phyloP scores from a whole-genome alignment of 2,113 vertebrate species.

The Sigmodon hispidus region DNA sequence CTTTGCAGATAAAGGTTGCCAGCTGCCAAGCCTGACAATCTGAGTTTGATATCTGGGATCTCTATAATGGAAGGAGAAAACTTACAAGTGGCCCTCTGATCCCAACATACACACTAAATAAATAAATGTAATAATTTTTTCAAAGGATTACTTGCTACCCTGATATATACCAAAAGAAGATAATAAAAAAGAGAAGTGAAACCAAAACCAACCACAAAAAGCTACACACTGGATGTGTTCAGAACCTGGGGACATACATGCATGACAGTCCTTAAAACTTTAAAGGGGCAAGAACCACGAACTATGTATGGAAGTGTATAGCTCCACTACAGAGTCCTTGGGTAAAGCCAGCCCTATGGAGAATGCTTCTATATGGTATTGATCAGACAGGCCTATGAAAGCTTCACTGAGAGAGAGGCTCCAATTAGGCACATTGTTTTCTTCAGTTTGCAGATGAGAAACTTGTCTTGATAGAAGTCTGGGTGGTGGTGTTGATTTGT shows the following conservation, averaged over 20 bases:
- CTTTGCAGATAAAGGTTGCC: neutral
- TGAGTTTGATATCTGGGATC: neutral
- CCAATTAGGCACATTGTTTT: neutral
- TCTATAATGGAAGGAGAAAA: neutral
- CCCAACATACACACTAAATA: neutral
- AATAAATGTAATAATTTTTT: neutral
- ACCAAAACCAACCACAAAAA: conserved; percentile 54
- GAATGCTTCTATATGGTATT: neutral
- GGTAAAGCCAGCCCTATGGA: neutral
- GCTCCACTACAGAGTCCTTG: neutral
- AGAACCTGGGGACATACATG: neutral
- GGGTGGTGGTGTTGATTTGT: neutral
- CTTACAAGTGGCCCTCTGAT: neutral
- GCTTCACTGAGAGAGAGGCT: neutral
- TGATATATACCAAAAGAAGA: neutral
- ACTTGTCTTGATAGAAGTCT: neutral
- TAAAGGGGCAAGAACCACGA: conserved; percentile 31
- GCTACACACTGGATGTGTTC: neutral
- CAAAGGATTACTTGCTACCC: neutral
- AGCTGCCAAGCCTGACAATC: neutral
- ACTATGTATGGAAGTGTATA: neutral
- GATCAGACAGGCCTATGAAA: neutral
- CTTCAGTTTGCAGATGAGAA: neutral
- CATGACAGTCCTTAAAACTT: conserved; percentile 44
- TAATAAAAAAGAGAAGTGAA: conserved; percentile 47